Percentiles rank a stretch among this genome's conserved stretches.
Conservation (phyloP, 2,888 invertebrate species). For the Oligia strigilis region DNA sequence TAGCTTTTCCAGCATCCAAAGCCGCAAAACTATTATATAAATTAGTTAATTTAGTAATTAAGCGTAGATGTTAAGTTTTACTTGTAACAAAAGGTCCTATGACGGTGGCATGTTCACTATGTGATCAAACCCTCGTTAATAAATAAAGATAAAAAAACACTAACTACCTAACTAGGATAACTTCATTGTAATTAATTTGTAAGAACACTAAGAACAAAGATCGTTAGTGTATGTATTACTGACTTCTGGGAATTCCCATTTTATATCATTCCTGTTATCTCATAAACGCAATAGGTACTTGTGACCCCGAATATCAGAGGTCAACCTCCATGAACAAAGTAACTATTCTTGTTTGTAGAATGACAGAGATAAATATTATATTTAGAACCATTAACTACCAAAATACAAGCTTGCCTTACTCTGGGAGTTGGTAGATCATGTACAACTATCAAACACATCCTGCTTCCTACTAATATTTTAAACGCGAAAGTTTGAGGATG, state of each 20-base stretch:
- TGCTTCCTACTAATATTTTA: neutral
- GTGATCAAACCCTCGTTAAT: too few species aligned
- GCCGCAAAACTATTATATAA: too few species aligned
- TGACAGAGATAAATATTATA: neutral
- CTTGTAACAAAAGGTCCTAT: too few species aligned
- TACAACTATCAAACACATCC: neutral
- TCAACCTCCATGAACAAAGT: neutral
- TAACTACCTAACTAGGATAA: too few species aligned
- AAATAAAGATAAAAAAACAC: too few species aligned
- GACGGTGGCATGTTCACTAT: too few species aligned
- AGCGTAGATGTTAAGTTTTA: too few species aligned
- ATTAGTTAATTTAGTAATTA: too few species aligned
- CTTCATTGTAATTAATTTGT: neutral
- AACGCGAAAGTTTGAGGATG: too few species aligned
- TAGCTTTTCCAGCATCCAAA: too few species aligned
- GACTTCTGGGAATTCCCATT: constrained; percentile 5
- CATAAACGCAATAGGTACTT: neutral
- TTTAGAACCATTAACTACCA: neutral
- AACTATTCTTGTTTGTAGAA: too few species aligned
- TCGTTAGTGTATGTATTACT: neutral
- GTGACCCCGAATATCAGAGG: constrained; percentile 4
- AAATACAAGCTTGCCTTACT: neutral
- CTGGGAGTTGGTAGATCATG: neutral
- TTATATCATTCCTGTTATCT: neutral
- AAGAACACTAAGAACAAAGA: neutral